Evolutionary conservation across 2,888 invertebrate species (phyloP).

Genomic region (Adelphocoris suturalis): DNA sequence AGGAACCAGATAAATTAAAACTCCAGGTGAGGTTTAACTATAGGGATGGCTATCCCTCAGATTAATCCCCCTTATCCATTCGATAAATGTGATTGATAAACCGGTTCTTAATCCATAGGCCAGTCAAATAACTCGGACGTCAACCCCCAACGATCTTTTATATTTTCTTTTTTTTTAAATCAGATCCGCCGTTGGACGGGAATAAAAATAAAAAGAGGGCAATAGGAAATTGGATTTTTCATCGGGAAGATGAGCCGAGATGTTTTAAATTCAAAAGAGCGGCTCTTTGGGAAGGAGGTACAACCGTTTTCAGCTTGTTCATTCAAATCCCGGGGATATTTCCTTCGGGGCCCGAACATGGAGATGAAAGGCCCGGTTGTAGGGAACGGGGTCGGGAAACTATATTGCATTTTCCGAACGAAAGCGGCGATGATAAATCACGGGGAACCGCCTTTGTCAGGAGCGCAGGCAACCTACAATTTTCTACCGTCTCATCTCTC

Average conservation of each 20-base stretch:
- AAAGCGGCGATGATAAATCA: conserved; percentile 32
- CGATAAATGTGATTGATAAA: too few species aligned
- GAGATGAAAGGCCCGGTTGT: conserved; percentile 1
- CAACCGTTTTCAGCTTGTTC: conserved; percentile 25
- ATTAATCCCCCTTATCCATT: too few species aligned
- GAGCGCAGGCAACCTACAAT: conserved; percentile 19
- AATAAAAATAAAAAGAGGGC: background rate
- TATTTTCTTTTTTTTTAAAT: background rate
- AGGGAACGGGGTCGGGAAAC: conserved; percentile 31
- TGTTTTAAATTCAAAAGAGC: conserved; percentile 22
- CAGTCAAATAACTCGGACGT: too few species aligned
- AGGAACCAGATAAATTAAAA: too few species aligned
- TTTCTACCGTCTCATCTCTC: conserved; percentile 14
- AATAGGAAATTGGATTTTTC: conserved; percentile 35
- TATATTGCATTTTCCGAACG: conserved; percentile 36
- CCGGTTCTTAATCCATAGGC: too few species aligned
- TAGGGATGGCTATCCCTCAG: too few species aligned
- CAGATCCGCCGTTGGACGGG: background rate
- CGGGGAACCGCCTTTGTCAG: conserved; percentile 36
- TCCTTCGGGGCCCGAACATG: background rate
- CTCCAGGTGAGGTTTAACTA: too few species aligned
- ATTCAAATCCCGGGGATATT: conserved; percentile 16
- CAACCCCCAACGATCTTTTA: too few species aligned
- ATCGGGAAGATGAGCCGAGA: conserved; percentile 18
- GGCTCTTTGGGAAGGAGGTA: background rate